Conservation (phyloP, 23 tunicate species). For the Oikopleura dioica region DNA sequence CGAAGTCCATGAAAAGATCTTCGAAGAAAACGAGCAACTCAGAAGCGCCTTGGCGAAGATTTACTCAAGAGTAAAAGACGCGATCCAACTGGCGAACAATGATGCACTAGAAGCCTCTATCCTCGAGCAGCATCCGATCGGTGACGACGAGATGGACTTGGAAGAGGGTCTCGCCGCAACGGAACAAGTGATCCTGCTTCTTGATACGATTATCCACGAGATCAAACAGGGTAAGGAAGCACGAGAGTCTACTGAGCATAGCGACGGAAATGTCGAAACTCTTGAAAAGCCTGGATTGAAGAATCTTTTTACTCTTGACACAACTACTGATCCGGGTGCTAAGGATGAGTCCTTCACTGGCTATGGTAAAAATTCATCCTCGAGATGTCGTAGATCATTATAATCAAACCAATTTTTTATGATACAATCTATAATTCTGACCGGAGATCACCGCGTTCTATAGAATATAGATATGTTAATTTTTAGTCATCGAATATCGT, state of each 20-base stretch:
- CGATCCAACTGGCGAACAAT: not conserved
- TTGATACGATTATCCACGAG: not conserved
- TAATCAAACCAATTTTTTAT: too few relatives aligned
- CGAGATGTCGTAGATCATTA: too few relatives aligned
- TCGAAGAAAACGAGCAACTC: conserved; percentile 9
- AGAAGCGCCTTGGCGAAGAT: not conserved
- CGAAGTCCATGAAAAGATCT: conserved; percentile 1
- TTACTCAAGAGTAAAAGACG: not conserved
- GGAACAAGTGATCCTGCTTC: not conserved
- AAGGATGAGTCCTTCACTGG: not conserved
- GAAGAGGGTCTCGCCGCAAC: not conserved
- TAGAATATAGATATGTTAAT: not conserved
- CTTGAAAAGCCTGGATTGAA: too few relatives aligned
- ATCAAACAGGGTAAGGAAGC: not conserved
- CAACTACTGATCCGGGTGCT: not conserved
- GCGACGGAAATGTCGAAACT: too few relatives aligned
- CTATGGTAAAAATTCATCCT: not conserved
- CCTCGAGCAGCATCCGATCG: conserved; percentile 6
- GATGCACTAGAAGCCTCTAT: not conserved
- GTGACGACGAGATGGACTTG: not conserved
- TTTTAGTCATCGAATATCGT: not conserved
- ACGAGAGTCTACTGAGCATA: not conserved
- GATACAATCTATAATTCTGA: too few relatives aligned
- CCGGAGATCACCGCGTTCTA: too few relatives aligned
- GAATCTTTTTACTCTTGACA: too few relatives aligned